These are phyloP conservation scores for Drosophila mercatorum DNA, from an alignment of 2,888 invertebrate species.

Conservation along the genomic window DNA sequence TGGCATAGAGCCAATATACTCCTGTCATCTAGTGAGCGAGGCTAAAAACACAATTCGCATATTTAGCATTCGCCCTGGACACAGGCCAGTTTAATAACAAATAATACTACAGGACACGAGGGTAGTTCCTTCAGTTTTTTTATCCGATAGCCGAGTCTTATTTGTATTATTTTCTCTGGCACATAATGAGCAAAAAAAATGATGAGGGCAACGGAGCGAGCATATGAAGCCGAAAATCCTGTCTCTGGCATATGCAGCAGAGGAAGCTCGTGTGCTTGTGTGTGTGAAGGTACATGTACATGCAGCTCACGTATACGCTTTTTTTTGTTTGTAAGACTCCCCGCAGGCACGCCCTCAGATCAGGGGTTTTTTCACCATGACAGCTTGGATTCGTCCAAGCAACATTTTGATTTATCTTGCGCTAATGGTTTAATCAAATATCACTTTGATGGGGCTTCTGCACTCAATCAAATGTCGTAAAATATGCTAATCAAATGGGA, in stretches of 20 bases:
- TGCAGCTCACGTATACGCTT: slow-evolving; percentile 75
- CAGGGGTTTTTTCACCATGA: slow-evolving; percentile 40
- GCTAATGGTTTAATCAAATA: slow-evolving; percentile 10
- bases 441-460: slow-evolving; percentile 2
- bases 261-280: slow-evolving; percentile 17
- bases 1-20: not conserved
- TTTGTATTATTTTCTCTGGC: slow-evolving; percentile 46
- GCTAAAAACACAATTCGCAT: slow-evolving; percentile 13
- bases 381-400: slow-evolving; percentile 11
- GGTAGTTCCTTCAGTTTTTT: slow-evolving; percentile 60
- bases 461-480: not conserved
- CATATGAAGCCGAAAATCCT: slow-evolving; percentile 13
- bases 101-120: slow-evolving; percentile 50
- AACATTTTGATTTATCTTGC: slow-evolving; percentile 23
- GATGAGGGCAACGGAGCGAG: slow-evolving; percentile 25
- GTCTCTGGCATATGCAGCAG: slow-evolving; percentile 21
- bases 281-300: slow-evolving; percentile 22
- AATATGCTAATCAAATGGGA: not conserved
- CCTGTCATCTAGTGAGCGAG: not conserved
- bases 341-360: slow-evolving; percentile 26
- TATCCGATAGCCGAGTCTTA: slow-evolving; percentile 26
- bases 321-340: slow-evolving; percentile 74
- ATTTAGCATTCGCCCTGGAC: slow-evolving; percentile 17
- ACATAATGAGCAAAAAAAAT: slow-evolving; percentile 71
- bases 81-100: slow-evolving; percentile 65